Evolutionary conservation across 2,797 vertebrate genomes (phyloP), one percentile per base, ranked within the genome.

Genomic region (Yasuhikotakia modesta): DNA sequence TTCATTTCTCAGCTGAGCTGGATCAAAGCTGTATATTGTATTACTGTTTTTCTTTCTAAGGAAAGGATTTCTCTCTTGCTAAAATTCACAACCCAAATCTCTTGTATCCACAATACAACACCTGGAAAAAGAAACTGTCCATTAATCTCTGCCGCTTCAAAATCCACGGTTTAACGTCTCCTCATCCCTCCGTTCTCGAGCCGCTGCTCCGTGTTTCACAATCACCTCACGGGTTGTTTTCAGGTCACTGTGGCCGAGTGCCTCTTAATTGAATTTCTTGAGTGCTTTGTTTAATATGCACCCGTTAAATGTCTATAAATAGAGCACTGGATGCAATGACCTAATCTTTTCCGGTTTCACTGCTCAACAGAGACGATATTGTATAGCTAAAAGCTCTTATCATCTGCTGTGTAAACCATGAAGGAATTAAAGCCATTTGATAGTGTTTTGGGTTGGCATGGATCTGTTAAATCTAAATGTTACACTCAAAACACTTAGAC

Each of bases 81-180:
- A 88, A 89, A 91, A 90, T 83, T 87, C 87, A 85, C 87, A 82
- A 71, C 83, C 84, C 82, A 92, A 92, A 94, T 90, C 91, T 91
- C 90, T 91, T 93, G 90, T 92, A 91, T 93, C 91, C 92, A 93
- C 92, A 93, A 91, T 90, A 92, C 89, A 91, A 93, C 92, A 93
- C 92, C 92, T 93, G 92, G 91, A 93, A 93, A 93, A 93, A 93
- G 92, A 93, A 90, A 88, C 87, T 86, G 83, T 89, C 88, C 91
- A 90, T 92, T 93, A 92, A 92, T 92, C 92, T 91, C 83, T 16
- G 75, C 88, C 84, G 86, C 88, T 86, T 83, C 82, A 72, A 89
- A 90, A 90, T 89, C 90, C 88, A 73, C 52, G 87, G 89, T 89
- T 92, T 91, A 86, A 91, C 88, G 87, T 86, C 78, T 83, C 82